Evolutionary conservation across 2,113 vertebrate genomes (phyloP).

Genomic region (Marmota flaviventris): DNA sequence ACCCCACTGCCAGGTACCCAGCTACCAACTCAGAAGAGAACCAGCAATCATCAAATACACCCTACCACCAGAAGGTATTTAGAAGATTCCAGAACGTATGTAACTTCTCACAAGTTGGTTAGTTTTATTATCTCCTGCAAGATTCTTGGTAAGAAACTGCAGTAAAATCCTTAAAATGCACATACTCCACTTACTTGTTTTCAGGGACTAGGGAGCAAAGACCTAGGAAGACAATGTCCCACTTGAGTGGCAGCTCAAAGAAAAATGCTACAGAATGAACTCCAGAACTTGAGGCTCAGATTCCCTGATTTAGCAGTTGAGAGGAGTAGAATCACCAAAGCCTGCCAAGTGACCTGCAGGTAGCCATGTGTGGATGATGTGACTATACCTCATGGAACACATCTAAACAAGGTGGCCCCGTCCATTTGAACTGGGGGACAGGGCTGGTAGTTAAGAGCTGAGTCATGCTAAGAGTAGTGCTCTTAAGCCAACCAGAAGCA

Average conservation of each 20-base stretch:
- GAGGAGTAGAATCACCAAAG: background rate
- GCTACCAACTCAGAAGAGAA: background rate
- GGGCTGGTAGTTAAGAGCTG: background rate
- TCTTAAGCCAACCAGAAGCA: background rate
- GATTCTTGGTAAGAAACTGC: background rate
- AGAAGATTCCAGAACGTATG: background rate
- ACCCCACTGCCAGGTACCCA: background rate
- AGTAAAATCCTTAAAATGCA: background rate
- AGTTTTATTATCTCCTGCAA: background rate
- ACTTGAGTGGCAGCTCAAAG: background rate
- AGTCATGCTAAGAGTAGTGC: background rate
- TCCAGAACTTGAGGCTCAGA: background rate
- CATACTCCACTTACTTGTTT: background rate
- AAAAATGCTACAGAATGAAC: background rate
- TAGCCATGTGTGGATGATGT: background rate
- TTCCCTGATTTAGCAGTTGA: background rate
- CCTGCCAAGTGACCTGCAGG: background rate
- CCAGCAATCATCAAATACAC: background rate
- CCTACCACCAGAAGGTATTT: background rate
- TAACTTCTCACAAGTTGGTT: background rate
- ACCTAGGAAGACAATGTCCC: background rate
- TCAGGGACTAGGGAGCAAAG: background rate
- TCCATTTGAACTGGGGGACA: background rate
- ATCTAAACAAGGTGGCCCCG: background rate
- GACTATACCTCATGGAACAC: background rate